Conservation (phyloP, 1,140 invertebrate genomes). For the Pararge aegeria region DNA sequence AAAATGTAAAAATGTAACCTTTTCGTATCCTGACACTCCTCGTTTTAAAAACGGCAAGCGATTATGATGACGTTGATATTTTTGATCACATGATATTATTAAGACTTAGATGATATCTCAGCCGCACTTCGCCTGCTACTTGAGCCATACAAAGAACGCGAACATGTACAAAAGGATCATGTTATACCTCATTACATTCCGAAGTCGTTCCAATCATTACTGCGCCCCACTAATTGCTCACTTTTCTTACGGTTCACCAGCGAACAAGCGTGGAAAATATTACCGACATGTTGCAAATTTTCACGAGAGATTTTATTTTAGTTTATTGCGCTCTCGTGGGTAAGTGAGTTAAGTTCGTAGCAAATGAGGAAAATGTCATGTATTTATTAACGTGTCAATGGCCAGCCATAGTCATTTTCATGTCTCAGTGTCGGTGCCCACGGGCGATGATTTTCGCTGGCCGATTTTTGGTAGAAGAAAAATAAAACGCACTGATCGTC, state of each 20-base stretch:
- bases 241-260: slow-evolving; percentile 1
- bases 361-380: background rate
- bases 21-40: too few species aligned
- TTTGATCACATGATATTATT: too few species aligned
- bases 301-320: background rate
- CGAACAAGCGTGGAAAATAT: slow-evolving; percentile 8
- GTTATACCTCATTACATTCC: slow-evolving; percentile 34
- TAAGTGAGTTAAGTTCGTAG: background rate
- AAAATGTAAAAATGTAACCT: too few species aligned
- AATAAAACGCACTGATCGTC: too few species aligned
- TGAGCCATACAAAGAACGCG: slow-evolving; percentile 2
- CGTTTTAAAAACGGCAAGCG: too few species aligned
- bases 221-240: slow-evolving; percentile 30
- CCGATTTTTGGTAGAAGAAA: too few species aligned
- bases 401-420: too few species aligned
- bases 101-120: too few species aligned
- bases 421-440: too few species aligned
- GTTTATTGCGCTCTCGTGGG: background rate
- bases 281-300: background rate
- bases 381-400: too few species aligned
- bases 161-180: slow-evolving; percentile 22
- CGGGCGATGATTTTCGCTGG: too few species aligned
- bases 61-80: too few species aligned
- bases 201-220: slow-evolving; percentile 28
- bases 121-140: background rate